phyloP scores from a whole-genome alignment of 2,797 vertebrate species.

The Lepus oiostolus region DNA sequence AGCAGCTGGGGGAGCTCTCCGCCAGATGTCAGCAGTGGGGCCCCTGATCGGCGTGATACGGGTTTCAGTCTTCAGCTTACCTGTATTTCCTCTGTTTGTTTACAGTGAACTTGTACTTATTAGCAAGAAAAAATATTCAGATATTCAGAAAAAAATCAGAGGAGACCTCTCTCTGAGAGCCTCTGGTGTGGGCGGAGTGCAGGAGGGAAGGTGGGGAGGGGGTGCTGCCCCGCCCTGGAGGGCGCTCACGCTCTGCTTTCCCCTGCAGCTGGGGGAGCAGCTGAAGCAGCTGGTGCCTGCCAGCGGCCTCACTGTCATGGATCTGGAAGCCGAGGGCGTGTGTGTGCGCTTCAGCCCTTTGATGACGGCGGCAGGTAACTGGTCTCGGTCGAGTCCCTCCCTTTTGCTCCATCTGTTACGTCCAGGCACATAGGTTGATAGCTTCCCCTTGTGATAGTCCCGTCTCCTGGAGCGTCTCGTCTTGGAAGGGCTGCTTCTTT shows the following conservation, averaged over 20 bases:
- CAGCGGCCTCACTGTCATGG: conserved; percentile 94
- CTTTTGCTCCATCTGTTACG: background rate
- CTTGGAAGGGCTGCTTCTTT: background rate
- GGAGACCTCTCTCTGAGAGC: background rate
- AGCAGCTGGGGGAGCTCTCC: background rate
- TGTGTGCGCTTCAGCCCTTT: conserved; percentile 96
- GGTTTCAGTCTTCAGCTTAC: conserved; percentile 4
- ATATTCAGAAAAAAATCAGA: conserved; percentile 1
- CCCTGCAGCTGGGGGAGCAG: conserved; percentile 93
- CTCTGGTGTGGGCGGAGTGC: background rate
- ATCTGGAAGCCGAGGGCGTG: conserved; percentile 94
- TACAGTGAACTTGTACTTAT: background rate
- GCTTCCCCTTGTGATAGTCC: background rate
- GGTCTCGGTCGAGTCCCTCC: accelerated
- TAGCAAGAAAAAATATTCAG: background rate
- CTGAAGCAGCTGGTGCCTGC: conserved; percentile 92
- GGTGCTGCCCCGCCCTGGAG: too few species aligned
- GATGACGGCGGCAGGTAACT: conserved; percentile 95
- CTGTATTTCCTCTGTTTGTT: conserved; percentile 51
- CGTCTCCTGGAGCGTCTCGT: background rate
- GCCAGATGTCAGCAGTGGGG: background rate
- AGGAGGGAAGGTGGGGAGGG: accelerated
- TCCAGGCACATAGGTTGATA: background rate
- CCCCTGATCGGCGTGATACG: background rate
- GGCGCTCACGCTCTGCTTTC: conserved; percentile 32